These are phyloP conservation scores for Progne subis DNA, from an alignment of 2,113 vertebrate genomes.

Conservation along the genomic window DNA sequence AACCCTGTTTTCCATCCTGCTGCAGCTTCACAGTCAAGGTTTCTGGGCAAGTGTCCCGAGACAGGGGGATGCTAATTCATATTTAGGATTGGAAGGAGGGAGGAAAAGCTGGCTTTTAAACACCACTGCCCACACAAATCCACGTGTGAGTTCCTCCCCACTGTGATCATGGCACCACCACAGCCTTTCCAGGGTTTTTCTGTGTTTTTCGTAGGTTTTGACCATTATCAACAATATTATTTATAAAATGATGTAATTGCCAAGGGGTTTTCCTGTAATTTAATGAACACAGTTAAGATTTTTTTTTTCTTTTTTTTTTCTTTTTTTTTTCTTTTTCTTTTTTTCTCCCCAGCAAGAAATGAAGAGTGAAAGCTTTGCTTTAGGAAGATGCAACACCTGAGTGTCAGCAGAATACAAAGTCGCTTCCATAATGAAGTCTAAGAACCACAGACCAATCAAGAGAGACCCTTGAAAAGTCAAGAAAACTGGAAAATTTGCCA, in stretches of 20 bases:
- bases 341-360: background rate
- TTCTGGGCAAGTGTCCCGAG: constrained; percentile 2
- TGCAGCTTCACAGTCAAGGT: background rate
- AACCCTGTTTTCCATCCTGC: background rate
- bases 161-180: background rate
- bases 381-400: background rate
- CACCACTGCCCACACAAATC: background rate
- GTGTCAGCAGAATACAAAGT: background rate
- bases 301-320: background rate
- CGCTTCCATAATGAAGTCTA: background rate
- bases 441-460: background rate
- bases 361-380: background rate
- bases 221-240: background rate
- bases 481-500: background rate
- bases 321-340: background rate
- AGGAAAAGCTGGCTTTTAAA: background rate
- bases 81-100: background rate
- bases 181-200: constrained; percentile 28
- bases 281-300: background rate
- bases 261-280: background rate
- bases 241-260: background rate
- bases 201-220: background rate
- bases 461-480: background rate
- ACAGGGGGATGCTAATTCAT: background rate
- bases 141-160: background rate